phyloP scores from a whole-genome alignment of 2,797 vertebrate genomes.

The Euphonia xanthogaster region DNA sequence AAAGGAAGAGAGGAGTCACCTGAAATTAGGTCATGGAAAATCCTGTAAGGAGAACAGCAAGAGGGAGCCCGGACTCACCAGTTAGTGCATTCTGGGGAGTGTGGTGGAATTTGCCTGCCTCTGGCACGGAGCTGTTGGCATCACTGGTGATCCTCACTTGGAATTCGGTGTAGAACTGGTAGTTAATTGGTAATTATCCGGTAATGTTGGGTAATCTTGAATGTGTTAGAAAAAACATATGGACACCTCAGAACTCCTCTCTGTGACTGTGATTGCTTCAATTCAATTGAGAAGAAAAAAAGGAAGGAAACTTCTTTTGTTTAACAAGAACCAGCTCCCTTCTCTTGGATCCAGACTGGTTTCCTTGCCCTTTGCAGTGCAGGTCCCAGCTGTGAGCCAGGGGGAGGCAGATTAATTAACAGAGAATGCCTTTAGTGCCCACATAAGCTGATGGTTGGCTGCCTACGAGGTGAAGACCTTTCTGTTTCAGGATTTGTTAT shows the following conservation, averaged over 20 bases:
- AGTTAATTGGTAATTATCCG: not conserved
- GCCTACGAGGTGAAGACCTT: not conserved
- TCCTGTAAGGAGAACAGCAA: not conserved
- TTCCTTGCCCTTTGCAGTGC: not conserved
- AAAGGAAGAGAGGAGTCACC: not conserved
- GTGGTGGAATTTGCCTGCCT: not conserved
- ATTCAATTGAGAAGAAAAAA: not conserved
- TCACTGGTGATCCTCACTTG: not conserved
- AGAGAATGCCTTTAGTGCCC: not conserved
- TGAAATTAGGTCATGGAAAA: not conserved
- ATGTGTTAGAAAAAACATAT: not conserved
- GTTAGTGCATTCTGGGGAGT: rapidly evolving
- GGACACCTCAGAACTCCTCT: not conserved
- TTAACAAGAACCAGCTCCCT: not conserved
- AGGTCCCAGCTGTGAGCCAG: not conserved
- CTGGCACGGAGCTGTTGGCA: not conserved
- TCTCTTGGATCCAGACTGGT: not conserved
- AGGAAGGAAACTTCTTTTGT: not conserved
- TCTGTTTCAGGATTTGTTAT: not conserved
- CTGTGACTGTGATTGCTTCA: not conserved
- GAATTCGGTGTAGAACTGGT: not conserved
- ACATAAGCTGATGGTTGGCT: not conserved
- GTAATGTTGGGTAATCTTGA: not conserved
- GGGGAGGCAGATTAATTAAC: not conserved
- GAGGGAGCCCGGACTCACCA: rapidly evolving